These are phyloP conservation scores for Halcyon badia DNA, from an alignment of 2,797 vertebrate genomes.

Conservation along the genomic window DNA sequence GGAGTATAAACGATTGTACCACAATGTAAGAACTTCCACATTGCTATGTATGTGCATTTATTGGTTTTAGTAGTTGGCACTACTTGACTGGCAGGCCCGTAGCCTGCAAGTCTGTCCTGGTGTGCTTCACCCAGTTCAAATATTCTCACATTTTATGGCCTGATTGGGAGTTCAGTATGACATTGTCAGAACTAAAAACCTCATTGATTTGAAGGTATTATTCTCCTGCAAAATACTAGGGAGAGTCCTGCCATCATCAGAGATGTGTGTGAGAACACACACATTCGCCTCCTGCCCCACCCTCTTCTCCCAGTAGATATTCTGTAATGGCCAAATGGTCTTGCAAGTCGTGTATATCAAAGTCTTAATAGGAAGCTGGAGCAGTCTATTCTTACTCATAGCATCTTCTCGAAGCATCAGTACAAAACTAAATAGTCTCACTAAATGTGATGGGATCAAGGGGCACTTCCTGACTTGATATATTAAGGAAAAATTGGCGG, in stretches of 20 bases:
- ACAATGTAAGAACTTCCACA: background rate
- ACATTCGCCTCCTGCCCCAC: background rate
- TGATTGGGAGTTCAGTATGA: background rate
- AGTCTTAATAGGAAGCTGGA: background rate
- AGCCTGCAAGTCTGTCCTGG: background rate
- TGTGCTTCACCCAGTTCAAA: background rate
- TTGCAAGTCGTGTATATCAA: rapidly evolving
- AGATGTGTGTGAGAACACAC: background rate
- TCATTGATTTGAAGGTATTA: background rate
- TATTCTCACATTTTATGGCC: background rate
- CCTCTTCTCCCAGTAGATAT: background rate
- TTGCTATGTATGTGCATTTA: background rate
- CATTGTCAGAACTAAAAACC: background rate
- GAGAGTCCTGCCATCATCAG: background rate
- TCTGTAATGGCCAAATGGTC: background rate
- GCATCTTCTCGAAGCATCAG: background rate
- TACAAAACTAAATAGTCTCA: background rate
- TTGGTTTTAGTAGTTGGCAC: background rate
- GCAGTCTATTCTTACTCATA: background rate
- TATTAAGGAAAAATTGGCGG: background rate
- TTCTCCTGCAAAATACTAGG: background rate
- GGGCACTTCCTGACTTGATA: background rate
- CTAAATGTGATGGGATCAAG: background rate
- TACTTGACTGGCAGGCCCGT: rapidly evolving
- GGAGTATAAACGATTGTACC: background rate